phyloP scores from a whole-genome alignment of 2,797 vertebrate species.

The Danio choprae region DNA sequence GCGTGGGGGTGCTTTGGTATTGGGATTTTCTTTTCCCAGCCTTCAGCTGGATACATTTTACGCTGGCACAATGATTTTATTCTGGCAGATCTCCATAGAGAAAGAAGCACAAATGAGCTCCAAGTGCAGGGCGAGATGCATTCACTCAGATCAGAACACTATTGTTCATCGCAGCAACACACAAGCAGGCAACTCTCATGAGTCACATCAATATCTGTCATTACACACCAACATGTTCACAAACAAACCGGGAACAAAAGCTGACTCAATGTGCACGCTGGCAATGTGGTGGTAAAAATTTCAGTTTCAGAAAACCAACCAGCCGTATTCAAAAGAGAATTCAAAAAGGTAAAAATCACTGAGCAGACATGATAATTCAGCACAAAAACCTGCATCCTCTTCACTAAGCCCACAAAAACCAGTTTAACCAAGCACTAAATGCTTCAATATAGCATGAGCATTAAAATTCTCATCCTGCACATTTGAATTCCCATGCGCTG shows the following conservation, averaged over 20 bases:
- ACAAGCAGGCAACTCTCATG: constrained; percentile 32
- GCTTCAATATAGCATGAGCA: not conserved
- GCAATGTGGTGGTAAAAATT: constrained; percentile 12
- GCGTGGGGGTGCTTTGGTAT: constrained; percentile 4
- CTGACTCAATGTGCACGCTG: constrained; percentile 24
- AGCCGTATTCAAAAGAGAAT: constrained; percentile 14
- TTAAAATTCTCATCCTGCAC: not conserved
- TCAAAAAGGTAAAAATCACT: not conserved
- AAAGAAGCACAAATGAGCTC: constrained; percentile 44
- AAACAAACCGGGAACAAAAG: constrained; percentile 43
- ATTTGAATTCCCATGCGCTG: not conserved
- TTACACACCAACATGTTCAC: constrained; percentile 43
- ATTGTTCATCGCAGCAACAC: constrained; percentile 22
- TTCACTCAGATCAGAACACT: constrained; percentile 19
- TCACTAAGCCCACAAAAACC: not conserved
- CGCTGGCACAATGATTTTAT: not conserved
- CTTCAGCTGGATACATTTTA: constrained; percentile 16
- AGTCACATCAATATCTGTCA: constrained; percentile 37
- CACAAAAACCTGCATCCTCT: not conserved
- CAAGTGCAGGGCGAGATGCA: constrained; percentile 18
- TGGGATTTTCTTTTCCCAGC: not conserved
- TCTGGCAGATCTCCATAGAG: constrained; percentile 27
- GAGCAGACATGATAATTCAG: not conserved
- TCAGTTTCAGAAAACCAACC: constrained; percentile 10
- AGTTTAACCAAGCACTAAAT: not conserved